Evolutionary conservation across 2,888 invertebrate genomes (phyloP), one percentile per base, ranked within the genome.

Genomic region (Drosophila buzzatii): DNA sequence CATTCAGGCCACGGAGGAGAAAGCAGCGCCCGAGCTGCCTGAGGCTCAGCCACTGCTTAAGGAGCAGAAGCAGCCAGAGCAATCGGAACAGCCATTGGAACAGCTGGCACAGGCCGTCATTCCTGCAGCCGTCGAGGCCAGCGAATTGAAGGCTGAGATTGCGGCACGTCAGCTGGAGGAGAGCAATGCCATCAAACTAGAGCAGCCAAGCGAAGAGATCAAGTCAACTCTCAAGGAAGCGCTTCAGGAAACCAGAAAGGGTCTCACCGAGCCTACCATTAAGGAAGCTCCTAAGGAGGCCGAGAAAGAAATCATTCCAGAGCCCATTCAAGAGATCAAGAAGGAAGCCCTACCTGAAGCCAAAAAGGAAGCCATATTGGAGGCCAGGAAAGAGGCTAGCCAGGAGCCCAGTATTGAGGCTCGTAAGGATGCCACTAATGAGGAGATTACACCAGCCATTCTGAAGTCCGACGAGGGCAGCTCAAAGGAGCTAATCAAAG

Each of bases 81-180:
- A 41, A 18, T 12, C 69, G 53, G 59, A 72, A 31, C 70, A 73
- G 56, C 74, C 68, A 6, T 12, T 72, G 64, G 80, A 80, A 23
- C 73, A 75, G 60, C 53, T 58, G 16, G 59, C 72, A 31, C 64
- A 66, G 66, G 41, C 66, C 45, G 64, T 75, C 68, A 64, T 83
- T 33, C 70, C 81, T 27, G 79, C 70, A 62, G 70, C 81, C 44
- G 31, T 37, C 27, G 84, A 88, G 63, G 71, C 82, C 37, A 69
- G 63, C 10, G 88, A 84, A 51, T 76, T 73, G 49, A 89, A 87
- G 70, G 47, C 73, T 3, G 89, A 86, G 63, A 77, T 85, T 51
- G 82, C 82, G 16, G 86, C 79, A 14, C 88, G 90, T 16, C 84
- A 83, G 45, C 65, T 91, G 53, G 92, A 91, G 44, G 91, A 91